A percentile compares a stretch with the other conserved stretches of the same genome.
Evolutionary conservation across 1,140 invertebrate species (phyloP).

Genomic region (Calephelis virginiensis): DNA sequence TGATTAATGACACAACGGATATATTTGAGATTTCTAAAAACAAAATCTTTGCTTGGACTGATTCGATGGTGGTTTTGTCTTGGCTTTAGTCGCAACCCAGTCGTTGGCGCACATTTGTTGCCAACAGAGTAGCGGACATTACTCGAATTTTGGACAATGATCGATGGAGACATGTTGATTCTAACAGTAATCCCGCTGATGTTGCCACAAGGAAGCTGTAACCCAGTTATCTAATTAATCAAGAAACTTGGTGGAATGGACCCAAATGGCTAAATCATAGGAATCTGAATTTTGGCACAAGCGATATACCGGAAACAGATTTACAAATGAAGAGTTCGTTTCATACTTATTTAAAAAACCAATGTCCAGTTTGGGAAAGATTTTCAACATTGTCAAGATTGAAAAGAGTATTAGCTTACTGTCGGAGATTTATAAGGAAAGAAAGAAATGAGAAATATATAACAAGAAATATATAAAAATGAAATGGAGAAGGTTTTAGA

Average conservation of each 20-base stretch:
- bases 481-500: conserved; percentile 28
- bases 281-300: conserved; percentile 4
- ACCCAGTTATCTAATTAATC: conserved; percentile 23
- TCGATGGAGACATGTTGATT: conserved; percentile 45
- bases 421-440: conserved; percentile 30
- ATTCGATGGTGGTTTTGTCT: conserved; percentile 45
- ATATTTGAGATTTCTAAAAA: conserved; percentile 40
- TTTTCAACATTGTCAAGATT: conserved; percentile 32
- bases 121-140: conserved; percentile 61
- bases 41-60: conserved; percentile 51
- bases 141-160: conserved; percentile 38
- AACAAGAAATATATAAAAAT: conserved; percentile 19
- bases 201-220: conserved; percentile 49
- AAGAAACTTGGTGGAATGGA: conserved; percentile 31
- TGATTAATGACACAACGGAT: conserved; percentile 27
- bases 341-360: conserved; percentile 22
- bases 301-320: conserved; percentile 28
- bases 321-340: conserved; percentile 27
- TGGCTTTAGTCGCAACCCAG: conserved; percentile 41
- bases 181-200: conserved; percentile 56
- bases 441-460: conserved; percentile 15
- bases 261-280: conserved; percentile 27
- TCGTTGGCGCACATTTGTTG: conserved; percentile 47
- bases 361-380: conserved; percentile 25
- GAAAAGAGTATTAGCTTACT: conserved; percentile 36